phyloP scores from a whole-genome alignment of 2,888 invertebrate genomes.

The Enchytraeus crypticus region DNA sequence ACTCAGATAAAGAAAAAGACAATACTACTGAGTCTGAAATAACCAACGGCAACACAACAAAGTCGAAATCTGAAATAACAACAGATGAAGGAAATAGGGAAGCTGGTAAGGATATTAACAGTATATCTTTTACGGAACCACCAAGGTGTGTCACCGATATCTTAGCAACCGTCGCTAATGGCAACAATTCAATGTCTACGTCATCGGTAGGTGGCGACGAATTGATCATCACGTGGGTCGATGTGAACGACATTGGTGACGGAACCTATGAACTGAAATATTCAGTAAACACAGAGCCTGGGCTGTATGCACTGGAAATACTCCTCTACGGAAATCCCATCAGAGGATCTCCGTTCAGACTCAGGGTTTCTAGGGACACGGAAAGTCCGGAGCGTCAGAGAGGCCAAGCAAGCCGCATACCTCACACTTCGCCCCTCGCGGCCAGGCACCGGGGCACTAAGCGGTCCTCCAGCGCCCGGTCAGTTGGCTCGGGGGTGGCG shows the following conservation, averaged over 20 bases:
- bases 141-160: no score
- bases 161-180: no score
- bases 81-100: no score
- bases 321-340: slow-evolving; percentile 49
- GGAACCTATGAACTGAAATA: slow-evolving; percentile 45
- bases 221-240: slow-evolving; percentile 4
- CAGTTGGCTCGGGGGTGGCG: slow-evolving; percentile 46
- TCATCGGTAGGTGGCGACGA: slow-evolving; percentile 2
- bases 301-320: slow-evolving; percentile 36
- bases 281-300: slow-evolving; percentile 31
- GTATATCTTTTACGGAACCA: no score
- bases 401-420: slow-evolving; percentile 34
- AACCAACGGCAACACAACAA: no score
- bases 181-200: no score
- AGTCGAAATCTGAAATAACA: no score
- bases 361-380: slow-evolving; percentile 38
- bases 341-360: slow-evolving; percentile 50
- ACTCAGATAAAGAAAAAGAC: no score
- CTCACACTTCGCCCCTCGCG: slow-evolving; percentile 33
- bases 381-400: slow-evolving; percentile 33
- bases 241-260: slow-evolving; percentile 22
- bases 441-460: slow-evolving; percentile 46
- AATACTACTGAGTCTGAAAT: no score
- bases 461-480: slow-evolving; percentile 46
- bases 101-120: no score